A percentile compares a stretch with the other conserved stretches of the same genome.
These are phyloP conservation scores for Pollachius pollachius DNA, from an alignment of 2,113 vertebrate species.

Conservation along the genomic window DNA sequence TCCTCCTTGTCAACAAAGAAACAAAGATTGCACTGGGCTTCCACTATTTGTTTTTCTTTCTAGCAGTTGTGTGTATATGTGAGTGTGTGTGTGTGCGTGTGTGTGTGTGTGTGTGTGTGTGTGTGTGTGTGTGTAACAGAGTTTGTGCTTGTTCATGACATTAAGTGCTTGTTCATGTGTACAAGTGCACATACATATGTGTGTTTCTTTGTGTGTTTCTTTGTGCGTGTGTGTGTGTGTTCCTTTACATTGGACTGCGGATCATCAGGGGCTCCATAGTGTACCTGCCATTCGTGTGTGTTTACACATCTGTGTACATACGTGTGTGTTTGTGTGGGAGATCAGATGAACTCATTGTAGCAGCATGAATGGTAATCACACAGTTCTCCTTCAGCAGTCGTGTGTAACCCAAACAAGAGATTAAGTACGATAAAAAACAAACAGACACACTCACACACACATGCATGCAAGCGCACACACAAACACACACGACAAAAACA, in stretches of 20 bases:
- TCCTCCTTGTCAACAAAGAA: conserved; percentile 35
- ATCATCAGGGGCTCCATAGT: too few relatives aligned
- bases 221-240: neutral
- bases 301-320: neutral
- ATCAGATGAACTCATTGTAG: conserved; percentile 73
- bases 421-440: conserved; percentile 63
- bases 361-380: conserved; percentile 75
- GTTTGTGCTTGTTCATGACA: too few relatives aligned
- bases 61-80: conserved; percentile 23
- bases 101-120: conserved; percentile 9
- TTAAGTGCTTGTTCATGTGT: conserved; percentile 7
- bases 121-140: neutral
- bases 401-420: conserved; percentile 81
- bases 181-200: conserved; percentile 9
- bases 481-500: conserved; percentile 5
- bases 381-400: conserved; percentile 66
- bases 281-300: too few relatives aligned
- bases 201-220: conserved; percentile 13
- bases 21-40: conserved; percentile 16
- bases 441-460: conserved; percentile 30
- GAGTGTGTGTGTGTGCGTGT: conserved; percentile 7
- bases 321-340: conserved; percentile 24
- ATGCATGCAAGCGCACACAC: conserved; percentile 25
- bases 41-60: too few relatives aligned
- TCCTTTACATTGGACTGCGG: too few relatives aligned